Percentiles rank a stretch among this genome's conserved stretches.
Conservation (phyloP, 2,797 vertebrate genomes). For the Stomatorhinus walkeri region DNA sequence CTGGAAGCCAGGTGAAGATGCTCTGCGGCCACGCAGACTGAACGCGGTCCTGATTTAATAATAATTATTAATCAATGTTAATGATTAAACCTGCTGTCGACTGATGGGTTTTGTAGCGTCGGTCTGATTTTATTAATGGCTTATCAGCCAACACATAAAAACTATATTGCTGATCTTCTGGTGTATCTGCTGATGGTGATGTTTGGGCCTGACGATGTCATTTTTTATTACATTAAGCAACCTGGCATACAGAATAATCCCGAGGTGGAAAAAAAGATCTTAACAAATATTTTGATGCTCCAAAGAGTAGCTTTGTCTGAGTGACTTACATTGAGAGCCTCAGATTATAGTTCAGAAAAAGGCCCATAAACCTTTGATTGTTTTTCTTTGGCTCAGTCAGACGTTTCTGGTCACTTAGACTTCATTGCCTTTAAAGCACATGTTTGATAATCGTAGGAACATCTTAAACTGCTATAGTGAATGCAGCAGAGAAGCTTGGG, state of each 20-base stretch:
- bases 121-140: background rate
- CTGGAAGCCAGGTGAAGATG: conserved; percentile 64
- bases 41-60: background rate
- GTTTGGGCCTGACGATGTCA: background rate
- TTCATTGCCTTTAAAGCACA: background rate
- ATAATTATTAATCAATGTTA: background rate
- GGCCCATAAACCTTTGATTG: background rate
- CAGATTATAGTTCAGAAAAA: background rate
- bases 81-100: background rate
- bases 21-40: background rate
- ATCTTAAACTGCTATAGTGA: background rate
- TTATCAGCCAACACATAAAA: background rate
- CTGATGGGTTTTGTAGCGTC: background rate
- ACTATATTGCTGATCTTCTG: background rate
- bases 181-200: background rate
- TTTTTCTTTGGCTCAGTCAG: background rate
- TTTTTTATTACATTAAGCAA: background rate
- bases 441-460: background rate
- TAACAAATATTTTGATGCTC: background rate
- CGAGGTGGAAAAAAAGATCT: background rate
- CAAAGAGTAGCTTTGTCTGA: background rate
- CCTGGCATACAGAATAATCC: background rate
- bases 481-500: background rate
- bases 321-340: background rate
- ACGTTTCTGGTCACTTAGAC: background rate